Percentiles rank a stretch among this genome's conserved stretches.
These are phyloP conservation scores for Drosophila dives DNA, from an alignment of 2,888 invertebrate species.

Conservation along the genomic window DNA sequence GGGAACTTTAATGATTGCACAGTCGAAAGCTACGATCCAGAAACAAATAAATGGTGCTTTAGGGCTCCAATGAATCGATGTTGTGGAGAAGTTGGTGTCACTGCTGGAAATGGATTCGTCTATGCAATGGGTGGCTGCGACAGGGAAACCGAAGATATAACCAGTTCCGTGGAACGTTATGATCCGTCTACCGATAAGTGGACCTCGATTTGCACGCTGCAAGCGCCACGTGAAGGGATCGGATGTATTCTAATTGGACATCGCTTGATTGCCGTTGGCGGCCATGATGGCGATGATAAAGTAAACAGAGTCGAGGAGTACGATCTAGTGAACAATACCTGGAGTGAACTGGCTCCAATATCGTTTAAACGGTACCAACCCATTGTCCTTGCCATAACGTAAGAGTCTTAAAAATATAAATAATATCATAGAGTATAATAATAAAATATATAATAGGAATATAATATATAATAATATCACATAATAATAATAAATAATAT, in stretches of 20 bases:
- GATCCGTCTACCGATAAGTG: slow-evolving; percentile 92
- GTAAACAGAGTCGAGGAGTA: slow-evolving; percentile 94
- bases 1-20: slow-evolving; percentile 97
- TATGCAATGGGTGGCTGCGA: slow-evolving; percentile 98
- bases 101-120: slow-evolving; percentile 93
- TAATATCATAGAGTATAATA: too few species aligned
- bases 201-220: slow-evolving; percentile 93
- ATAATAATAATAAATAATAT: too few species aligned
- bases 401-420: too few species aligned
- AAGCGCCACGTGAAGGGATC: slow-evolving; percentile 93
- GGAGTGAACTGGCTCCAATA: slow-evolving; percentile 91
- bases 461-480: too few species aligned
- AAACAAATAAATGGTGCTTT: slow-evolving; percentile 90
- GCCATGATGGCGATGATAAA: slow-evolving; percentile 96
- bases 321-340: slow-evolving; percentile 92
- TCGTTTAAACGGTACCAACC: slow-evolving; percentile 95
- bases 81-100: slow-evolving; percentile 94
- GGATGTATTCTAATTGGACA: slow-evolving; percentile 93
- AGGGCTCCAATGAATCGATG: slow-evolving; percentile 94
- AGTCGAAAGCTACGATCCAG: slow-evolving; percentile 93
- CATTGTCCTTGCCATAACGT: slow-evolving; percentile 89
- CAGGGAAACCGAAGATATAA: slow-evolving; percentile 92
- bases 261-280: slow-evolving; percentile 92
- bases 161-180: slow-evolving; percentile 91
- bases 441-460: too few species aligned